Percentiles rank a stretch among this genome's conserved stretches.
phyloP scores from a whole-genome alignment of 53 echinoderm and acorn worm species.

The Antedon mediterranea region DNA sequence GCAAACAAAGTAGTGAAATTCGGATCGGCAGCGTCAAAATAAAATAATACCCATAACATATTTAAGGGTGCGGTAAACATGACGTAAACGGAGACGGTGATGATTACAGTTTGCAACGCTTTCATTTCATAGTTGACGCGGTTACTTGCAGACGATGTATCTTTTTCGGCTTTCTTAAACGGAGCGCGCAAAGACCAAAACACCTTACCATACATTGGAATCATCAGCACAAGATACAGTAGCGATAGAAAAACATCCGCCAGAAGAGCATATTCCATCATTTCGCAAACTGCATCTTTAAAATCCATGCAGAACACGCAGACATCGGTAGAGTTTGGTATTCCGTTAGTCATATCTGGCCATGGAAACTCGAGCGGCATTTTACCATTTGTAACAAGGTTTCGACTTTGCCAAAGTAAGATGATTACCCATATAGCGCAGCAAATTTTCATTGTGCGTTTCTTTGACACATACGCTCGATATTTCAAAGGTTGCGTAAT shows the following conservation, averaged over 20 bases:
- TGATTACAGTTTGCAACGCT: background rate
- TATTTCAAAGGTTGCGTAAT: background rate
- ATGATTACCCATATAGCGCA: background rate
- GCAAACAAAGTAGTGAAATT: background rate
- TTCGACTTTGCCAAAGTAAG: background rate
- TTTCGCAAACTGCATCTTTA: background rate
- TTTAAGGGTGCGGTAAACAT: background rate
- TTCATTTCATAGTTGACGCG: background rate
- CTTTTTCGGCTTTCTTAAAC: background rate
- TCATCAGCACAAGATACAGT: background rate
- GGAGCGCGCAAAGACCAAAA: background rate
- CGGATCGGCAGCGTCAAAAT: background rate
- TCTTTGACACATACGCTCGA: background rate
- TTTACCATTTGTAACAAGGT: background rate
- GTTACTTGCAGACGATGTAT: background rate
- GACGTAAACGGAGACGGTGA: background rate
- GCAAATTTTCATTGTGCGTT: background rate
- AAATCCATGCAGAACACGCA: background rate
- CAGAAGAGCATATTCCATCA: background rate
- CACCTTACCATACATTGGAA: background rate
- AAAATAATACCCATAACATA: background rate
- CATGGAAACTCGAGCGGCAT: background rate
- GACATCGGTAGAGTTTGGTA: background rate
- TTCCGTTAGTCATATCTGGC: background rate
- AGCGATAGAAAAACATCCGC: background rate